phyloP scores from a whole-genome alignment of 2,113 vertebrate genomes.

The Macaca mulatta region DNA sequence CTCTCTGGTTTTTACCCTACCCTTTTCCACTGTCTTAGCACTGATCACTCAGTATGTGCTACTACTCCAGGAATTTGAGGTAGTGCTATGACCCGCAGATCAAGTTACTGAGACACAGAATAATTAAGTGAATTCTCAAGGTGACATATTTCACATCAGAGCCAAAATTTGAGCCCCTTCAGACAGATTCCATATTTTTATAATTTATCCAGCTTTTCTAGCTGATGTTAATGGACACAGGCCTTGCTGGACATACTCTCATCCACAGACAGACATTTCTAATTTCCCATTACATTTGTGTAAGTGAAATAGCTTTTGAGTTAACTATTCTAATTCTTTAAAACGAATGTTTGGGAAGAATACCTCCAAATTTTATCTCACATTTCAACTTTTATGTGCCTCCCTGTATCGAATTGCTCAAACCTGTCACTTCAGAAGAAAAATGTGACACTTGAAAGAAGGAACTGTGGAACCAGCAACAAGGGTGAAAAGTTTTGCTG shows the following conservation, averaged over 20 bases:
- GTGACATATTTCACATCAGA: background rate
- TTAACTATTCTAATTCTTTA: background rate
- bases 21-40: accelerated
- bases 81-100: background rate
- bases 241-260: background rate
- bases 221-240: background rate
- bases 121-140: background rate
- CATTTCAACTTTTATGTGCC: background rate
- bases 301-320: background rate
- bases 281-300: background rate
- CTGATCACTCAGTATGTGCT: accelerated
- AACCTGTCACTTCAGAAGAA: background rate
- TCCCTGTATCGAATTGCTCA: background rate
- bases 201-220: background rate
- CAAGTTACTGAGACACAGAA: background rate
- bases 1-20: background rate
- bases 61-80: accelerated
- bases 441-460: background rate
- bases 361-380: background rate
- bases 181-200: background rate
- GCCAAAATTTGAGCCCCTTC: background rate
- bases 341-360: background rate
- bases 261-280: background rate
- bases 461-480: background rate
- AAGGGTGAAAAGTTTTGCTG: background rate